Evolutionary conservation across 2,113 vertebrate species (phyloP).

Genomic region (Apistogramma diplotaenia): DNA sequence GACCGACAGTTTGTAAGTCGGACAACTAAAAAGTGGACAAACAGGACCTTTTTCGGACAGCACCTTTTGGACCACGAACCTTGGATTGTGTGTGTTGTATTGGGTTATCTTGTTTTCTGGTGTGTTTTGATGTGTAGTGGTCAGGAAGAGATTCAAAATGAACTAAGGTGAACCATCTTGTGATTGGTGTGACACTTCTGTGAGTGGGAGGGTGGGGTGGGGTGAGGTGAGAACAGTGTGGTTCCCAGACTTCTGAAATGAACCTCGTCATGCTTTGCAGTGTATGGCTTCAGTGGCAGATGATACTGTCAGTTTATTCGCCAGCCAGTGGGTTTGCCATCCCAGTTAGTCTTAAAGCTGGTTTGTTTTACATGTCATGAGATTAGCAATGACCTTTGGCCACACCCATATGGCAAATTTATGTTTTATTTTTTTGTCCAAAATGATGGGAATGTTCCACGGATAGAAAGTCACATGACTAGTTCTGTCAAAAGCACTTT

Average conservation of each 20-base stretch:
- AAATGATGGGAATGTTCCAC: neutral
- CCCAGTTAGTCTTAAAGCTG: constrained; percentile 18
- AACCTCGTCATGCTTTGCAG: constrained; percentile 32
- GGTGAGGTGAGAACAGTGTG: neutral
- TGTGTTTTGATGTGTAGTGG: constrained; percentile 70
- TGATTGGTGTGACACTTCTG: constrained; percentile 19
- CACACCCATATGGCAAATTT: neutral
- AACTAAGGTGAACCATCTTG: constrained; percentile 39
- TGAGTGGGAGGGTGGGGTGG: neutral
- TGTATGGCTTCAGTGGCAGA: constrained; percentile 38
- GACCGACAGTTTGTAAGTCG: constrained; percentile 17
- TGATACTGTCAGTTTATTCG: constrained; percentile 41
- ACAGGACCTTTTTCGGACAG: constrained; percentile 57
- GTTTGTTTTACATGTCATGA: constrained; percentile 35
- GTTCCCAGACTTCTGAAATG: neutral
- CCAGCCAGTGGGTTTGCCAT: constrained; percentile 38
- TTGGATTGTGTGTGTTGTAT: constrained; percentile 62
- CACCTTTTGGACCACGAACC: constrained; percentile 64
- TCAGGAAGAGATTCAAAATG: constrained; percentile 48
- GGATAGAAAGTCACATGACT: constrained; percentile 1
- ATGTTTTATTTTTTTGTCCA: constrained; percentile 12
- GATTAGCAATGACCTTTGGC: constrained; percentile 14
- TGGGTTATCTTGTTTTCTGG: constrained; percentile 64
- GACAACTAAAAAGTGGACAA: constrained; percentile 35
- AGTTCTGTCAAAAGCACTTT: constrained; percentile 30